Percentiles rank a stretch among this genome's conserved stretches.
Conservation (phyloP, 2,113 vertebrate species). For the Thunnus thynnus region DNA sequence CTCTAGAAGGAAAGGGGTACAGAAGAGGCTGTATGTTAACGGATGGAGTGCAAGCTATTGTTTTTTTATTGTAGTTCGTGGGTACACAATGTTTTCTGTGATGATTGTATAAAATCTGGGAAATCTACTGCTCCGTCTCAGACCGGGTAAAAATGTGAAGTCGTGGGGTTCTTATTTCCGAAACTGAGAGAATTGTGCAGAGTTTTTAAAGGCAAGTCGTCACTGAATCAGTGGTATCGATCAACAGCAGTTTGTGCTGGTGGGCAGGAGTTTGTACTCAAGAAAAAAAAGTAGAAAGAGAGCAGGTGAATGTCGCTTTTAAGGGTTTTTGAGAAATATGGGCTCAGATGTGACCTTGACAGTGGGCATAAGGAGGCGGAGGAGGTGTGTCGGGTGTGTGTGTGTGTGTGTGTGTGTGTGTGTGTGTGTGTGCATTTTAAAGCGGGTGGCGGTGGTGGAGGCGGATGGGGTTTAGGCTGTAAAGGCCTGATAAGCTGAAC, state of each 20-base stretch:
- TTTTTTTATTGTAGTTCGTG: not conserved
- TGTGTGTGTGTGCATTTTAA: slow-evolving; percentile 15
- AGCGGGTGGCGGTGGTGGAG: not conserved
- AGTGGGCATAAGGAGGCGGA: not conserved
- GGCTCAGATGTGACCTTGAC: slow-evolving; percentile 62
- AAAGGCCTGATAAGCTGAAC: slow-evolving; percentile 68
- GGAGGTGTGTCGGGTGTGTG: slow-evolving; percentile 8
- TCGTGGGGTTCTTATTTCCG: not conserved
- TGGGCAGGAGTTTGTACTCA: not conserved
- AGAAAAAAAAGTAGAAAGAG: not conserved
- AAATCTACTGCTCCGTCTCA: not conserved
- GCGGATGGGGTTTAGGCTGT: slow-evolving; percentile 48
- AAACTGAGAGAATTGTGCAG: not conserved
- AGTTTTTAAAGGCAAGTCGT: not conserved
- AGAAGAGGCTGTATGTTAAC: not conserved
- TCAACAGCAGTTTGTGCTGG: not conserved
- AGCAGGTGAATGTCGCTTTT: slow-evolving; percentile 34
- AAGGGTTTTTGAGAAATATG: slow-evolving; percentile 29
- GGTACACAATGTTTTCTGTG: not conserved
- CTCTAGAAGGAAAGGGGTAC: not conserved
- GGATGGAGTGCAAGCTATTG: not conserved
- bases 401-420: slow-evolving; percentile 1
- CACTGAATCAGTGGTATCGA: slow-evolving; percentile 15
- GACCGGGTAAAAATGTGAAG: not conserved
- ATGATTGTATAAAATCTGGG: not conserved